Evolutionary conservation across 1,140 invertebrate species (phyloP), one percentile per base, ranked within the genome.

Genomic region (Heterodera schachtii): DNA sequence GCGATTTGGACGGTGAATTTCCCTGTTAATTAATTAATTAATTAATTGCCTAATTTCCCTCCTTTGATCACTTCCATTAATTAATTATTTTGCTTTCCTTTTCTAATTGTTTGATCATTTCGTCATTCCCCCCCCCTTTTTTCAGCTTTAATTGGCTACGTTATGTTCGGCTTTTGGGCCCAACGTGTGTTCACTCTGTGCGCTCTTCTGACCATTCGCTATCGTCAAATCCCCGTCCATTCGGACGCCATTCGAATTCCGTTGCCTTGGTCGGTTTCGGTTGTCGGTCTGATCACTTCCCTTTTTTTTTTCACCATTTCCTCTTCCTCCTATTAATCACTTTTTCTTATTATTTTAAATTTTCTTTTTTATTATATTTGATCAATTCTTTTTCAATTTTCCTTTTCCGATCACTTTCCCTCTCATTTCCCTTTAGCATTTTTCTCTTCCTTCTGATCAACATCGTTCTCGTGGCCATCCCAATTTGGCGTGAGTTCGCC

Each of bases 121-220:
- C 31, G 31, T 31, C 1, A 31, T 31, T 31, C 31, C 31, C 31
- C 31, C 31, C 31, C 31, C 31, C 31, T 1, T n/a, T 13, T 47
- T 75, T 52, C 52, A 76, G 80, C 87, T n/a, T 81, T 90, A n/a
- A 90, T 90, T 79, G 84, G 86, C 21, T 90, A 90, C 78, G 89
- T 90, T 1, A 90, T 90, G 84, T 90, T 90, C 79, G 88, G 88
- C 46, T 90, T 89, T 73, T 89, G 88, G 88, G 88, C 89, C 44
- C 88, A 89, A 74, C 67, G 88, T 41, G 86, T 89, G 47, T 90
- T 90, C 81, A 78, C 60, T 31, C 77, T 78, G 1, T 78, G 64
- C 47, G 77, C 77, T 66, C 82, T 88, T 21, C 73, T 88, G 13
- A 79, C 84, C 43, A 89, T 89, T 57, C 79, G 88, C 13, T 81